These are phyloP conservation scores for Ophraella communa DNA, from an alignment of 2,888 invertebrate species.

Conservation along the genomic window DNA sequence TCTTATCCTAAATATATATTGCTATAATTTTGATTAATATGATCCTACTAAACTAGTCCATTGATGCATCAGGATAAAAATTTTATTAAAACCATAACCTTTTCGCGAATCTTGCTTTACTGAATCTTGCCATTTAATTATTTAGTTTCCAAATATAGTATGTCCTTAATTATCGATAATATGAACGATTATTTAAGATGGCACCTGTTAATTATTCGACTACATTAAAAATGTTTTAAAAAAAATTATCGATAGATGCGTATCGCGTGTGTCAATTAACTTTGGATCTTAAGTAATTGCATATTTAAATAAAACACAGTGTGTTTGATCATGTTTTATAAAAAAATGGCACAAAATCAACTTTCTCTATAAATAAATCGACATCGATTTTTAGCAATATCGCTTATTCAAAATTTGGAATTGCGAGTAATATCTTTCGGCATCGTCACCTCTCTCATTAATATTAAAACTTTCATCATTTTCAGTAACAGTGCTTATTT, in stretches of 20 bases:
- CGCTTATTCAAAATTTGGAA: neutral
- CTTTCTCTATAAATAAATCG: conserved; percentile 9
- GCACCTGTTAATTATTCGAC: neutral
- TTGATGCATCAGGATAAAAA: too few relatives aligned
- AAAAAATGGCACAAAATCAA: neutral
- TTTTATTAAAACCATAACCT: too few relatives aligned
- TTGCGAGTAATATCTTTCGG: neutral
- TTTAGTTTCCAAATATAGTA: neutral
- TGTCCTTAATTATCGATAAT: neutral
- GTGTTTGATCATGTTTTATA: neutral
- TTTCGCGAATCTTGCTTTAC: too few relatives aligned
- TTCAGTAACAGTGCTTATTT: neutral
- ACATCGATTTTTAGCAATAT: neutral
- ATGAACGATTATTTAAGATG: neutral
- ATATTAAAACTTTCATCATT: neutral
- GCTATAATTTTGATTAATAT: too few relatives aligned
- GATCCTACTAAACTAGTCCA: too few relatives aligned
- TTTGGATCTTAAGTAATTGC: neutral
- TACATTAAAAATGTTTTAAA: neutral
- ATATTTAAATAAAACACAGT: neutral
- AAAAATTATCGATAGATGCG: conserved; percentile 33
- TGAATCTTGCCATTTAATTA: too few relatives aligned
- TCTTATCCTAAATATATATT: too few relatives aligned
- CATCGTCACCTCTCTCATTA: neutral
- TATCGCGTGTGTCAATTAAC: neutral